Percentiles rank a stretch among this genome's conserved stretches.
These are phyloP conservation scores for Aradus depressus DNA, from an alignment of 2,888 invertebrate species.

Conservation along the genomic window DNA sequence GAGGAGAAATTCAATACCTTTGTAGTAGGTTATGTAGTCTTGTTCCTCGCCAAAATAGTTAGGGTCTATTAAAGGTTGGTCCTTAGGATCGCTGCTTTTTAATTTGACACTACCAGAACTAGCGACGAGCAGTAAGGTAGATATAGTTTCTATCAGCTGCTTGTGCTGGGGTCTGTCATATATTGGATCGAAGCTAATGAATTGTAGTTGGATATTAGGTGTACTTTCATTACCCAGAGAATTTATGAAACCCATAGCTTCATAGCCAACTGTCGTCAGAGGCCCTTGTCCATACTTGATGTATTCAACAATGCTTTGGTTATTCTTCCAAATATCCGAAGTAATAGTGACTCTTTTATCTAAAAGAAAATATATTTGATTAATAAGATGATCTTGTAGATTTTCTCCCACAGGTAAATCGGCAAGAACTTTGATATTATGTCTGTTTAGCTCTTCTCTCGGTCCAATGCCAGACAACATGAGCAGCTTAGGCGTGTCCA, in stretches of 20 bases:
- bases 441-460: constrained; percentile 9
- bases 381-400: constrained; percentile 20
- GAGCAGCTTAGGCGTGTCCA: constrained; percentile 22
- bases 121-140: too few species aligned
- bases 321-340: not conserved
- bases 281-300: not conserved
- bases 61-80: constrained; percentile 42
- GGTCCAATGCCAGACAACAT: constrained; percentile 27
- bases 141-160: too few species aligned
- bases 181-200: too few species aligned
- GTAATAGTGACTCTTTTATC: not conserved
- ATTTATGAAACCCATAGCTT: not conserved
- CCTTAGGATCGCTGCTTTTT: constrained; percentile 39
- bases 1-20: too few species aligned
- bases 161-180: too few species aligned
- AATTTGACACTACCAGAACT: constrained; percentile 45
- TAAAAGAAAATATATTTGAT: not conserved
- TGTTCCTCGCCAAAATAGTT: constrained; percentile 45
- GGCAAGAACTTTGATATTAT: constrained; percentile 12
- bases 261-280: not conserved
- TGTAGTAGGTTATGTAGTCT: too few species aligned
- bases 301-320: not conserved
- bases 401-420: constrained; percentile 24
- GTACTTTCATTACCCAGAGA: too few species aligned
- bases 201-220: too few species aligned